Conservation (phyloP, 1,140 invertebrate genomes). For the Sarcophaga peregrina region DNA sequence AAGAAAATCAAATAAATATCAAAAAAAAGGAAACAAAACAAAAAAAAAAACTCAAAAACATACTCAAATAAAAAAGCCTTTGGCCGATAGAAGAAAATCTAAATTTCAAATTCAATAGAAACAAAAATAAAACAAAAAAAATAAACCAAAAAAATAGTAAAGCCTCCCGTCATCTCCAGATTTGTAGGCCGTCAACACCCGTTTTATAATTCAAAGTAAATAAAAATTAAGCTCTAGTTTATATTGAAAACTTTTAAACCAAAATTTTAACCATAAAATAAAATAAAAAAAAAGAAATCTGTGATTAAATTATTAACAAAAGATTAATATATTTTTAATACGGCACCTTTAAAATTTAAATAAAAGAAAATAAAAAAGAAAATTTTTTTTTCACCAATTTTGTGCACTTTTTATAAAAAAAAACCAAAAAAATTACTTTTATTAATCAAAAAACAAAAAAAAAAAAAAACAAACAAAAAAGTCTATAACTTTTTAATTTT, state of each 20-base stretch:
- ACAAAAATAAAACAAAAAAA: constrained; percentile 7
- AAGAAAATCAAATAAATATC: neutral
- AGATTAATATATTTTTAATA: constrained; percentile 37
- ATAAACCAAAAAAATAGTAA: neutral
- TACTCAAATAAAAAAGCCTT: constrained; percentile 1
- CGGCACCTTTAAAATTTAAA: constrained; percentile 36
- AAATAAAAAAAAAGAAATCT: constrained; percentile 39
- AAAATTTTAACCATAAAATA: neutral
- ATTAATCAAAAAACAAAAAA: neutral
- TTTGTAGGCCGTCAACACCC: constrained; percentile 34
- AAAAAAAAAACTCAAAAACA: neutral
- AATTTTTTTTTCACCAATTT: constrained; percentile 22
- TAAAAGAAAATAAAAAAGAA: neutral
- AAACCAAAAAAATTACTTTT: constrained; percentile 29
- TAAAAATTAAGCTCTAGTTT: too few relatives aligned
- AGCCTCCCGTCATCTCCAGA: constrained; percentile 43
- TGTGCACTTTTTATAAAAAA: constrained; percentile 34
- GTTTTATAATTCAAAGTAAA: neutral
- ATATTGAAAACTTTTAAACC: neutral
- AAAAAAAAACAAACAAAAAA: neutral
- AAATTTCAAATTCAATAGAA: neutral
- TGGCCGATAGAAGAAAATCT: too few relatives aligned
- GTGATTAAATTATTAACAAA: constrained; percentile 39
- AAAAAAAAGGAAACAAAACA: neutral
- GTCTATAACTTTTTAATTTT: neutral